A percentile compares a stretch with the other conserved stretches of the same genome.
phyloP scores from a whole-genome alignment of 2,797 vertebrate genomes.

The Neosalanx taihuensis region DNA sequence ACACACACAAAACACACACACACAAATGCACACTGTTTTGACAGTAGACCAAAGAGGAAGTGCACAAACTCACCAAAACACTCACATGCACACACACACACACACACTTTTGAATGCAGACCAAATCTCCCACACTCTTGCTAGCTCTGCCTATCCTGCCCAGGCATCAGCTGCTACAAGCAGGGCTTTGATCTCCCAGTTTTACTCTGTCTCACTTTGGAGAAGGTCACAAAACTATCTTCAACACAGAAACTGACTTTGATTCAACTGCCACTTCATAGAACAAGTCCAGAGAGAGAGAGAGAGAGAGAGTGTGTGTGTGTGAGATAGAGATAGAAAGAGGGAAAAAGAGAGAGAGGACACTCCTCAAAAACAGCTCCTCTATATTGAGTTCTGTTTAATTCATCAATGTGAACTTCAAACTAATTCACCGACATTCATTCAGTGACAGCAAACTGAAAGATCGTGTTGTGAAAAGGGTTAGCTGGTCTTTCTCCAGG shows the following conservation, averaged over 20 bases:
- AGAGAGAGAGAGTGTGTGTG: too few relatives aligned
- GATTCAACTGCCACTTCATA: constrained; percentile 26
- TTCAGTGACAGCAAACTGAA: too few relatives aligned
- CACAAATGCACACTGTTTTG: constrained; percentile 3
- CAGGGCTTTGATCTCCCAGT: constrained; percentile 31
- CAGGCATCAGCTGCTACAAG: constrained; percentile 34
- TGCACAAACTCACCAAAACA: constrained; percentile 16
- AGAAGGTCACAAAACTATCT: constrained; percentile 40
- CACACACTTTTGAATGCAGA: neutral
- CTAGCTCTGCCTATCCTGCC: constrained; percentile 19
- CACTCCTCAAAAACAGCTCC: too few relatives aligned
- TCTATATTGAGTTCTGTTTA: too few relatives aligned
- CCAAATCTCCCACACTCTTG: neutral
- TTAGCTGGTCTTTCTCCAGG: too few relatives aligned
- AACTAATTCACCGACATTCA: too few relatives aligned
- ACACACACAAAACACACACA: neutral
- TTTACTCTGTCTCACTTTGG: constrained; percentile 31
- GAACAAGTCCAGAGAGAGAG: neutral
- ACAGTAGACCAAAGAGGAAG: neutral
- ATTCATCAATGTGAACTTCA: too few relatives aligned
- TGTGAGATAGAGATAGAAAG: too few relatives aligned
- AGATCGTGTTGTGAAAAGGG: too few relatives aligned
- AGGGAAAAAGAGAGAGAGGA: too few relatives aligned
- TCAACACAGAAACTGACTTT: constrained; percentile 20
- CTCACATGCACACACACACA: neutral